These are phyloP conservation scores for Meda fulgida DNA, from an alignment of 2,797 vertebrate genomes.

Conservation along the genomic window DNA sequence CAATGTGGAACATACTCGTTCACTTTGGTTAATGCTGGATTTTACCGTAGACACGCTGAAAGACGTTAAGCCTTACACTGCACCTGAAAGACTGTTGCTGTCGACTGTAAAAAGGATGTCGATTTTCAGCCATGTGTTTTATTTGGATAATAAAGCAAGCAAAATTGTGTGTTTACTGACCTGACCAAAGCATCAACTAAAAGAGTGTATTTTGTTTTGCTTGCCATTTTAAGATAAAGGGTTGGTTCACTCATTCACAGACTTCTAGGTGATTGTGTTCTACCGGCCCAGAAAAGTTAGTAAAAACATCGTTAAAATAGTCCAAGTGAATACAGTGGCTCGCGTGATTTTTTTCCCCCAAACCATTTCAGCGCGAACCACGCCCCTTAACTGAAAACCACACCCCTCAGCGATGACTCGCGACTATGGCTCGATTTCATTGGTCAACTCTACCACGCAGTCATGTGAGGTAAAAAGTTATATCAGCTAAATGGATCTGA, in stretches of 20 bases:
- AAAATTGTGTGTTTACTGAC: slow-evolving; percentile 78
- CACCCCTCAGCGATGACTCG: too few relatives aligned
- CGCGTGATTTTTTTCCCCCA: too few relatives aligned
- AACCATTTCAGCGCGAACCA: too few relatives aligned
- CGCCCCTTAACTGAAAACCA: too few relatives aligned
- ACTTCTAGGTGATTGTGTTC: not conserved
- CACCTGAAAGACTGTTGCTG: slow-evolving; percentile 77
- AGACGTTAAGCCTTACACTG: slow-evolving; percentile 79
- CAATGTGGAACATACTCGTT: slow-evolving; percentile 63
- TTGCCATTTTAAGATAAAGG: not conserved
- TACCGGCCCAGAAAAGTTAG: too few relatives aligned
- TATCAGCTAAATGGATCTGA: too few relatives aligned
- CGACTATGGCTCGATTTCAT: too few relatives aligned
- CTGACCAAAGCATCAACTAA: slow-evolving; percentile 40
- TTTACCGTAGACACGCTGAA: slow-evolving; percentile 74
- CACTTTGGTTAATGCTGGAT: slow-evolving; percentile 63
- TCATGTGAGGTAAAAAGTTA: too few relatives aligned
- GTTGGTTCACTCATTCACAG: too few relatives aligned
- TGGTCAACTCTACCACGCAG: too few relatives aligned
- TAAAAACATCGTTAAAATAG: too few relatives aligned
- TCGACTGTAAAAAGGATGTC: slow-evolving; percentile 71
- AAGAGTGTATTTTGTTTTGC: slow-evolving; percentile 36
- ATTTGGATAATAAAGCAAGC: slow-evolving; percentile 75
- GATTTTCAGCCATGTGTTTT: slow-evolving; percentile 64
- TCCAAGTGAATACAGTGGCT: too few relatives aligned